Percentiles rank a stretch among this genome's conserved stretches.
Evolutionary conservation across 1,140 invertebrate species (phyloP).

Genomic region (Calycopis cecrops): DNA sequence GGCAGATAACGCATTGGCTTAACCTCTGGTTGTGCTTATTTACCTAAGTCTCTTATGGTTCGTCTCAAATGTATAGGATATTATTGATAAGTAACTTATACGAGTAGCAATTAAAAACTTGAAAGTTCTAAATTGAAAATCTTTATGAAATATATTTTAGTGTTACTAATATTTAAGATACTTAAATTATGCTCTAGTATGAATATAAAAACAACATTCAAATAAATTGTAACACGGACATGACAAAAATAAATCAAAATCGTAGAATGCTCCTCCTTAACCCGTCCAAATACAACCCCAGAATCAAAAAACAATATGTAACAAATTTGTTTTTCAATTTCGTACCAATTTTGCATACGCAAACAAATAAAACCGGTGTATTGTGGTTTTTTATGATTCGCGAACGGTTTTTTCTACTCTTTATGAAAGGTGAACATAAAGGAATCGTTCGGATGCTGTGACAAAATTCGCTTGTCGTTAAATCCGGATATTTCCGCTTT

Average conservation of each 20-base stretch:
- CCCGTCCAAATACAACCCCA: constrained; percentile 35
- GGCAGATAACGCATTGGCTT: too few species aligned
- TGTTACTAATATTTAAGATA: too few species aligned
- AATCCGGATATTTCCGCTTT: not conserved
- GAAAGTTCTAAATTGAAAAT: too few species aligned
- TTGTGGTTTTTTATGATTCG: constrained; percentile 65
- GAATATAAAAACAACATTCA: too few species aligned
- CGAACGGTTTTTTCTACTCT: constrained; percentile 48
- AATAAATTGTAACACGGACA: not conserved
- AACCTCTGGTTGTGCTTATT: not conserved
- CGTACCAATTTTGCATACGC: constrained; percentile 71
- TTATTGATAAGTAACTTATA: not conserved
- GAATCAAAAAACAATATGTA: constrained; percentile 72
- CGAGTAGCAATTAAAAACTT: too few species aligned
- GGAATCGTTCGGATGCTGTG: constrained; percentile 35
- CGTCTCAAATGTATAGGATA: not conserved
- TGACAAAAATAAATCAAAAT: not conserved
- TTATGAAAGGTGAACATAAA: constrained; percentile 3
- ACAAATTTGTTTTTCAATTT: constrained; percentile 74
- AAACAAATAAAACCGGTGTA: constrained; percentile 39
- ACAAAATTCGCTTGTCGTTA: constrained; percentile 29
- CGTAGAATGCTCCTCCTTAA: constrained; percentile 30
- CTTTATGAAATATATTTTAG: too few species aligned
- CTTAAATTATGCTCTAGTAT: too few species aligned
- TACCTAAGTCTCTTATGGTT: not conserved